phyloP scores from a whole-genome alignment of 2,888 invertebrate genomes.

The Nasonia oneida region DNA sequence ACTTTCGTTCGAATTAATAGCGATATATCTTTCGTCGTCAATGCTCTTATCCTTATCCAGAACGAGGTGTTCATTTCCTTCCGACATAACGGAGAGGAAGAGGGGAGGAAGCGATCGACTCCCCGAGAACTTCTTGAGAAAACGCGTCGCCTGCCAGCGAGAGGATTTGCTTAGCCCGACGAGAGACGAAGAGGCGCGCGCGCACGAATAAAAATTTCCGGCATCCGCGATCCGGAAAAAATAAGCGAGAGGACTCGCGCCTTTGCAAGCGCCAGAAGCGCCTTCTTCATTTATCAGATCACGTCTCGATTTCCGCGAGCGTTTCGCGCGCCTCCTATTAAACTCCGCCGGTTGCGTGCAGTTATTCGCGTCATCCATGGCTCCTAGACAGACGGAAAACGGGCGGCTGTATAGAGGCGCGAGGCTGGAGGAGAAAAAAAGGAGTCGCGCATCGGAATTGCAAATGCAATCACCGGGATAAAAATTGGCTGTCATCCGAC shows the following conservation, averaged over 20 bases:
- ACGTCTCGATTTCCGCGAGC: constrained; percentile 49
- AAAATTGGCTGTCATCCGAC: constrained; percentile 78
- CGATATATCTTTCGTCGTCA: too few species aligned
- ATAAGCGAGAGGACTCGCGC: neutral
- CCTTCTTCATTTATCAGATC: constrained; percentile 35
- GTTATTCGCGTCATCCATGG: constrained; percentile 64
- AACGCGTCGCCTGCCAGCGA: neutral
- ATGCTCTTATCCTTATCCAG: too few species aligned
- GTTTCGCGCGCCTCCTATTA: constrained; percentile 37
- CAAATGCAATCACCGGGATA: constrained; percentile 78
- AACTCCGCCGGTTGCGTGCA: neutral
- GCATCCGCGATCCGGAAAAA: neutral
- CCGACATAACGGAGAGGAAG: neutral
- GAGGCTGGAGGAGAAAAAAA: constrained; percentile 55
- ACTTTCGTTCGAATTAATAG: neutral
- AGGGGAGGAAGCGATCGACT: neutral
- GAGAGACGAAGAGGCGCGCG: too few species aligned
- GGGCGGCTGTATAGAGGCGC: neutral
- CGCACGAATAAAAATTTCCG: neutral
- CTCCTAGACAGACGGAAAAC: constrained; percentile 9
- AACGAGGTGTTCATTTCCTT: neutral
- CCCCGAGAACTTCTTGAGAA: neutral
- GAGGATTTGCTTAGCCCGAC: neutral
- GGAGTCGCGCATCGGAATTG: constrained; percentile 75
- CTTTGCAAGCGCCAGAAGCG: constrained; percentile 47